phyloP scores from a whole-genome alignment of 2,888 invertebrate genomes.

The Sialis fuliginosa region DNA sequence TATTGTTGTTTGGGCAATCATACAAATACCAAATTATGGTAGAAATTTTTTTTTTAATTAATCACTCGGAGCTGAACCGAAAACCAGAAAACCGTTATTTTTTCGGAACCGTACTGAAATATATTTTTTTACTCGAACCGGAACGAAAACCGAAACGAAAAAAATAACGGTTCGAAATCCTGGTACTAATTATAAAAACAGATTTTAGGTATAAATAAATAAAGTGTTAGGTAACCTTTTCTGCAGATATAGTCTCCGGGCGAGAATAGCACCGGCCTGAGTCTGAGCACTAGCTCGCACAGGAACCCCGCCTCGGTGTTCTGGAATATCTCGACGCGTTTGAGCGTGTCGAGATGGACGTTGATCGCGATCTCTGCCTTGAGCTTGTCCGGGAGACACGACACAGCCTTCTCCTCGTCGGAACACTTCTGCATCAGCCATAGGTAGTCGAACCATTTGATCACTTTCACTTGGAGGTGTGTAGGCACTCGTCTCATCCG shows the following conservation, averaged over 20 bases:
- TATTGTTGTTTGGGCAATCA: too few species aligned
- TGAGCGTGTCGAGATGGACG: conserved; percentile 94
- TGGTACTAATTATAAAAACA: too few species aligned
- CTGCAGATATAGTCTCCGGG: conserved; percentile 98
- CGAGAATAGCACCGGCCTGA: conserved; percentile 91
- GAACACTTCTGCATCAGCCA: conserved; percentile 98
- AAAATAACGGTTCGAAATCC: too few species aligned
- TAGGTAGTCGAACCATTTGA: conserved; percentile 98
- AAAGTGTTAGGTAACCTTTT: conserved; percentile 56
- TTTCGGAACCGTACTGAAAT: too few species aligned
- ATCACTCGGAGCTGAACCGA: too few species aligned
- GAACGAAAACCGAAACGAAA: too few species aligned
- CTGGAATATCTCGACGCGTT: conserved; percentile 96
- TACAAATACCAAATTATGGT: too few species aligned
- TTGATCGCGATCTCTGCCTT: conserved; percentile 99
- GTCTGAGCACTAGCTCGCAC: conserved; percentile 86
- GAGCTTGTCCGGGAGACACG: conserved; percentile 90
- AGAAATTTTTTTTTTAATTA: too few species aligned
- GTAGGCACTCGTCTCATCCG: conserved; percentile 88
- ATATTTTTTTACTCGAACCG: too few species aligned
- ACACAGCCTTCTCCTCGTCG: conserved; percentile 90
- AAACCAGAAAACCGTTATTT: too few species aligned
- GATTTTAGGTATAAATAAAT: too few species aligned
- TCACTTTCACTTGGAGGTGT: conserved; percentile 90
- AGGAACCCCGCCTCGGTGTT: conserved; percentile 98